A percentile compares a stretch with the other conserved stretches of the same genome.
Evolutionary conservation across 1,140 invertebrate genomes (phyloP).

Genomic region (Ooceraea biroi): DNA sequence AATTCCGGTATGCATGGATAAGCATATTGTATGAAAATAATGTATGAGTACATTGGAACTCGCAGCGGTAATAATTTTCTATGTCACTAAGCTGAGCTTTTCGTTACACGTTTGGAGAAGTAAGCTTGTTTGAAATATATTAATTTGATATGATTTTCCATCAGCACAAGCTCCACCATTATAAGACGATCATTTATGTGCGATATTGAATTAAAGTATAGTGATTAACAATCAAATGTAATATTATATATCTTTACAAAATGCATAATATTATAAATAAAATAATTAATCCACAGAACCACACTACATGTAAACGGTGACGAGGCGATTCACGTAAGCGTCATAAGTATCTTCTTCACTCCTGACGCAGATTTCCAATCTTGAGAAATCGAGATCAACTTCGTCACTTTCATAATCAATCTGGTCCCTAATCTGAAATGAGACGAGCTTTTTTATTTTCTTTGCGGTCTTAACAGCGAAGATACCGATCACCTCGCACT

Average conservation of each 20-base stretch:
- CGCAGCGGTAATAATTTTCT: too few relatives aligned
- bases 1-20: too few relatives aligned
- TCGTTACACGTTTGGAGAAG: too few relatives aligned
- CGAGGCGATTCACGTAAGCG: slow-evolving; percentile 82
- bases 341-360: slow-evolving; percentile 87
- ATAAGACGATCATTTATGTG: slow-evolving; percentile 14
- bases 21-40: too few relatives aligned
- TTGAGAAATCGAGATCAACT: slow-evolving; percentile 56
- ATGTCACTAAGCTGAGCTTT: too few relatives aligned
- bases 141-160: background rate
- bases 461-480: too few relatives aligned
- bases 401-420: slow-evolving; percentile 20
- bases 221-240: background rate
- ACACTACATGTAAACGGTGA: slow-evolving; percentile 78
- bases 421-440: slow-evolving; percentile 50
- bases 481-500: too few relatives aligned
- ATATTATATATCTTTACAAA: too few relatives aligned
- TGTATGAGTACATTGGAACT: too few relatives aligned
- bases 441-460: background rate
- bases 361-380: slow-evolving; percentile 86
- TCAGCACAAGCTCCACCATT: background rate
- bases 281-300: background rate
- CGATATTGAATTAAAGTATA: background rate
- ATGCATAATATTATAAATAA: too few relatives aligned
- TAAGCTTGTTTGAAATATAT: too few relatives aligned